A percentile compares a stretch with the other conserved stretches of the same genome.
Conservation (phyloP, 2,888 invertebrate genomes). For the Agonopterix heracliana region DNA sequence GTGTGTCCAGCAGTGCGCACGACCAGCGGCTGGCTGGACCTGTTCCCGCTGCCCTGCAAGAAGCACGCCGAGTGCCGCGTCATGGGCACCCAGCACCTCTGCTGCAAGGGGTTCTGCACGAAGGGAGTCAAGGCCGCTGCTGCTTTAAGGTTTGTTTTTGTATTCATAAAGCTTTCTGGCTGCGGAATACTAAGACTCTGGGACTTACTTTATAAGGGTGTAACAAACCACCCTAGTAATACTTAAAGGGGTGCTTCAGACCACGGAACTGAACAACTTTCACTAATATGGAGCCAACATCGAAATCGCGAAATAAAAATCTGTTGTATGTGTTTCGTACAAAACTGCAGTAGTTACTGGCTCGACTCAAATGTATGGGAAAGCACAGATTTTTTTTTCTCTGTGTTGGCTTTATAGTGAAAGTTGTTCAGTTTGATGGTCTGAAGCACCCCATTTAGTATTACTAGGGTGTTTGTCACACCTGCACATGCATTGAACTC, state of each 20-base stretch:
- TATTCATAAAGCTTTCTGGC: not conserved
- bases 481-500: too few relatives aligned
- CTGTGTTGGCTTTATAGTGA: too few relatives aligned
- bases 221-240: too few relatives aligned
- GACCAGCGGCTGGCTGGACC: conserved; percentile 66
- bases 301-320: not conserved
- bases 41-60: conserved; percentile 75
- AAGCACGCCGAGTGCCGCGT: conserved; percentile 71
- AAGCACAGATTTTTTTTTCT: too few relatives aligned
- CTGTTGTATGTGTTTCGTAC: not conserved
- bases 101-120: conserved; percentile 74
- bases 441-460: too few relatives aligned
- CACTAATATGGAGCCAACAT: too few relatives aligned
- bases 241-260: too few relatives aligned
- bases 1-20: conserved; percentile 65
- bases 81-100: conserved; percentile 72
- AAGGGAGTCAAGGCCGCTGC: conserved; percentile 51
- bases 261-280: too few relatives aligned
- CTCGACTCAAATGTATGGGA: too few relatives aligned
- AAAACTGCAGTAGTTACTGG: too few relatives aligned
- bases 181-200: not conserved
- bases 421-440: too few relatives aligned
- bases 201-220: not conserved
- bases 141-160: conserved; percentile 37
- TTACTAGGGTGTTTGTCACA: too few relatives aligned